phyloP scores from a whole-genome alignment of 2,797 vertebrate species.

The Chromobotia macracanthus region DNA sequence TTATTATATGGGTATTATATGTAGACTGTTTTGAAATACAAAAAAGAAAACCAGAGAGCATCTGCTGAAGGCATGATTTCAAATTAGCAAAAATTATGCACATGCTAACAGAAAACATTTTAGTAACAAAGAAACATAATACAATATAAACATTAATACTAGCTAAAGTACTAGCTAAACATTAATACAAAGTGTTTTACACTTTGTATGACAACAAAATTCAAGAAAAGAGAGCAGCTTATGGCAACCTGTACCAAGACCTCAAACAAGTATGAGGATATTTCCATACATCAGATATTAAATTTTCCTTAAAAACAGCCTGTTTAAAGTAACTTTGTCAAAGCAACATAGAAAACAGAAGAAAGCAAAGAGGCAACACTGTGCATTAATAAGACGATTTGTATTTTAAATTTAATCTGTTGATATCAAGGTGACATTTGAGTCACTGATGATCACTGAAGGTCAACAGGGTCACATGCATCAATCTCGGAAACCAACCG shows the following conservation, averaged over 20 bases:
- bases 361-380: neutral
- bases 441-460: conserved; percentile 61
- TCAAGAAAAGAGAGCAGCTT: conserved; percentile 14
- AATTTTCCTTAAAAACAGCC: neutral
- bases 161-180: conserved; percentile 12
- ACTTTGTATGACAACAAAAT: neutral
- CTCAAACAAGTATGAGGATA: conserved; percentile 7
- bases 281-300: conserved; percentile 1
- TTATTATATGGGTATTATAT: neutral
- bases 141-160: conserved; percentile 1
- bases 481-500: conserved; percentile 84
- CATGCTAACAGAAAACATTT: conserved; percentile 1
- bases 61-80: neutral
- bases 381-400: neutral
- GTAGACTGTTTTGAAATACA: conserved; percentile 11
- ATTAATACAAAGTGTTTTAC: neutral
- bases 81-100: neutral
- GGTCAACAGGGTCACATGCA: conserved; percentile 67
- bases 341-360: conserved; percentile 12
- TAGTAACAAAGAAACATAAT: conserved; percentile 19
- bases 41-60: neutral
- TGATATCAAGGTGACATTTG: conserved; percentile 3
- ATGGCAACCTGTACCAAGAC: neutral
- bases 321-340: conserved; percentile 44
- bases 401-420: neutral